Evolutionary conservation across 2,797 vertebrate genomes (phyloP).

Genomic region (Taenioides sp.): DNA sequence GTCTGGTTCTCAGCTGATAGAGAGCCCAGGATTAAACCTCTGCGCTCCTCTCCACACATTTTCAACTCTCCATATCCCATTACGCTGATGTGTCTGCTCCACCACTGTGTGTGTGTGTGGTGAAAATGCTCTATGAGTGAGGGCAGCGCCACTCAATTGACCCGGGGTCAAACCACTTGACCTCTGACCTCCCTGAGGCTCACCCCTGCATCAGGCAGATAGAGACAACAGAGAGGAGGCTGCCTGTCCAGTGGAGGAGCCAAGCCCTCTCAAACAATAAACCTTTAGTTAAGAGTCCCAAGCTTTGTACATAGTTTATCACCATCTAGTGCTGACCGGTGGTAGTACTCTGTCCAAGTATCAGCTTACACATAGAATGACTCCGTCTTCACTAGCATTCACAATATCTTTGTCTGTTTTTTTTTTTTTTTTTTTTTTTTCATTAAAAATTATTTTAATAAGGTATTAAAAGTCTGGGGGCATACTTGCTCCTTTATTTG

Average conservation of each 20-base stretch:
- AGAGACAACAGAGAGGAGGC: not conserved
- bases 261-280: constrained; percentile 1
- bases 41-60: constrained; percentile 59
- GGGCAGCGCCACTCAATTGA: constrained; percentile 76
- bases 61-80: constrained; percentile 71
- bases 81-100: constrained; percentile 42
- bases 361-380: not conserved
- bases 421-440: not conserved
- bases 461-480: not conserved
- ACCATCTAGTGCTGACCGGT: constrained; percentile 40
- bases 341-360: constrained; percentile 2
- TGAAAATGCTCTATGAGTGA: constrained; percentile 62
- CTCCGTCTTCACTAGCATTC: not conserved
- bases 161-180: constrained; percentile 80
- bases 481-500: not conserved
- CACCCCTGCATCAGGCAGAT: constrained; percentile 23
- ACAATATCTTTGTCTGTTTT: not conserved
- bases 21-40: constrained; percentile 18
- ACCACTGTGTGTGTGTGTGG: constrained; percentile 35
- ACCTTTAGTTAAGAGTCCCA: not conserved
- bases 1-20: not conserved
- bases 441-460: not conserved
- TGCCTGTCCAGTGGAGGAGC: constrained; percentile 2
- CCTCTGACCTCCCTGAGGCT: constrained; percentile 61
- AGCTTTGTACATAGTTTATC: constrained; percentile 16